Conservation (phyloP, 2,797 vertebrate genomes). For the Poeciliopsis gracilis region DNA sequence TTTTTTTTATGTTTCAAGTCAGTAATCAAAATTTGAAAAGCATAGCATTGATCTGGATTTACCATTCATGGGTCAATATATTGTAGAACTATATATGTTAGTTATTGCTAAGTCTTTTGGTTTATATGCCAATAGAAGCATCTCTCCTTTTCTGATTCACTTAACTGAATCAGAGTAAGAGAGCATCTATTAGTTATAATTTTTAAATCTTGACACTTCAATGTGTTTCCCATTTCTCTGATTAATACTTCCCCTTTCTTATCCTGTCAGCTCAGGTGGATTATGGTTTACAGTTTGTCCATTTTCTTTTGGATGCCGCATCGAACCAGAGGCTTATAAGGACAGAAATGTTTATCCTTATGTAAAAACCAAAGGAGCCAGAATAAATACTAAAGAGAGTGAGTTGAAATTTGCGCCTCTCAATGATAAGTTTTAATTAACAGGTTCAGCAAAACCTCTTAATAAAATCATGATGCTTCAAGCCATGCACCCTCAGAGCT, state of each 20-base stretch:
- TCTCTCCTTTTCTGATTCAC: too few species aligned
- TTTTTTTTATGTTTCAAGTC: not conserved
- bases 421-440: slow-evolving; percentile 18
- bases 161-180: too few species aligned
- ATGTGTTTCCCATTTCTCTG: not conserved
- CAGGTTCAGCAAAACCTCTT: slow-evolving; percentile 41
- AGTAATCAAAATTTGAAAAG: not conserved
- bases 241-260: not conserved
- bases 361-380: not conserved
- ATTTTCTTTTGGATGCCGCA: not conserved
- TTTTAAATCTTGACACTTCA: too few species aligned
- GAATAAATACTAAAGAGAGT: not conserved
- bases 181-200: too few species aligned
- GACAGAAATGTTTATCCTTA: slow-evolving; percentile 1
- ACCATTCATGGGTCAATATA: not conserved
- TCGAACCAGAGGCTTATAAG: not conserved
- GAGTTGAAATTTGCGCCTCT: slow-evolving; percentile 1
- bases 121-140: too few species aligned
- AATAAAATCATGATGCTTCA: slow-evolving; percentile 56
- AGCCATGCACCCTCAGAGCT: slow-evolving; percentile 1
- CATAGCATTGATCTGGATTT: not conserved
- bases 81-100: not conserved
- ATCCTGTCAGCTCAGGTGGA: not conserved
- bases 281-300: not conserved
- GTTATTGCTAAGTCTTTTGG: not conserved